Evolutionary conservation across 2,888 invertebrate genomes (phyloP).

Genomic region (Apodemia duryi): DNA sequence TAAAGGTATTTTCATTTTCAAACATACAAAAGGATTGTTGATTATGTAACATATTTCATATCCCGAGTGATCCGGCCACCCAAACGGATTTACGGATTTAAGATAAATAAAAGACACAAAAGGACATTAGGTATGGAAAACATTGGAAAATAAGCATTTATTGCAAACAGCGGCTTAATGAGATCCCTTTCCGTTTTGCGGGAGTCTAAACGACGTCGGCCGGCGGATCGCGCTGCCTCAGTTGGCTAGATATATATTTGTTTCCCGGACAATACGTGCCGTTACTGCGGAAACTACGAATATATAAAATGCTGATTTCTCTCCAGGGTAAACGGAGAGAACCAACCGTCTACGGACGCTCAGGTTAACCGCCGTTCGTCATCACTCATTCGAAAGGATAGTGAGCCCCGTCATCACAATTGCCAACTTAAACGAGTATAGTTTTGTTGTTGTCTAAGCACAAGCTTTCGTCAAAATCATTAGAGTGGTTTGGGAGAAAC

Average conservation of each 20-base stretch:
- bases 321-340: no score
- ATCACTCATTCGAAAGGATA: no score
- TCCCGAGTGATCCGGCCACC: slow-evolving; percentile 4
- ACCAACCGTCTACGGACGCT: no score
- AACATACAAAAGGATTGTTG: background rate
- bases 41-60: background rate
- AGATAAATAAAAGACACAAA: slow-evolving; percentile 3
- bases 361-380: no score
- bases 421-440: no score
- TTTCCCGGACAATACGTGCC: no score
- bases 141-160: slow-evolving; percentile 13
- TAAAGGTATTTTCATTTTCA: background rate
- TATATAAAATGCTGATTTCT: no score
- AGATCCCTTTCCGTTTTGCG: slow-evolving; percentile 8
- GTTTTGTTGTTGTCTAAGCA: no score
- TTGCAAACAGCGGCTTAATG: slow-evolving; percentile 7
- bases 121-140: slow-evolving; percentile 9
- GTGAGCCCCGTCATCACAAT: no score
- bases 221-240: background rate
- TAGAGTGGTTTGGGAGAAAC: no score
- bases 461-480: no score
- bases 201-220: background rate
- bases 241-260: background rate
- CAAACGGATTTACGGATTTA: slow-evolving; percentile 11
- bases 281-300: no score